Conservation (phyloP, 1,140 invertebrate genomes). For the Zaprionus camerounensis region DNA sequence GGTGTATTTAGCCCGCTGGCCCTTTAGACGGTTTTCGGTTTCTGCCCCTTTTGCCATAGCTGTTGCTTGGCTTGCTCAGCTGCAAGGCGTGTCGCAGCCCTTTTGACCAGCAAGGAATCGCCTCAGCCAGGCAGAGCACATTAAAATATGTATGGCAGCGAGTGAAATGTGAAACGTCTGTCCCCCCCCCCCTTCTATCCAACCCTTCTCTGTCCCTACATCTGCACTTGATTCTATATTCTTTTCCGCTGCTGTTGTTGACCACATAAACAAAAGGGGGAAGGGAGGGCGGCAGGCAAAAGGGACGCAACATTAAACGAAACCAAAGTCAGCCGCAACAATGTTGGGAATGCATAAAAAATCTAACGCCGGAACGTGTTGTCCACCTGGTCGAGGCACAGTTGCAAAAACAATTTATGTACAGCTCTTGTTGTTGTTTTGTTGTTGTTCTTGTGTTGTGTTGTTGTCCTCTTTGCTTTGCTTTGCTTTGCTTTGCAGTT, state of each 20-base stretch:
- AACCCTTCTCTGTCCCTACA: not conserved
- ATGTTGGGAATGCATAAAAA: conserved; percentile 46
- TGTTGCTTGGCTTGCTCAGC: conserved; percentile 49
- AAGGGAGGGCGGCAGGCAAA: not conserved
- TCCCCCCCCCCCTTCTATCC: not conserved
- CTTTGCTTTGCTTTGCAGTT: conserved; percentile 59
- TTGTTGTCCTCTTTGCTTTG: conserved; percentile 51
- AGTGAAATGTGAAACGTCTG: conserved; percentile 49
- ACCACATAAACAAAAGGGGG: conserved; percentile 44
- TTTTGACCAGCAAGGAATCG: conserved; percentile 65
- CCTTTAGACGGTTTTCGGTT: conserved; percentile 66
- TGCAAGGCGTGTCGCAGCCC: conserved; percentile 47
- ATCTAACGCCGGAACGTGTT: conserved; percentile 65
- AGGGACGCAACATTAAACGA: conserved; percentile 46
- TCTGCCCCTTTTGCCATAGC: conserved; percentile 61
- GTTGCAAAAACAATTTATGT: conserved; percentile 70
- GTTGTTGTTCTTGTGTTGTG: conserved; percentile 1
- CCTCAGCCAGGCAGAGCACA: conserved; percentile 22
- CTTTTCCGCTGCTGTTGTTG: conserved; percentile 28
- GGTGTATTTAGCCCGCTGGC: conserved; percentile 59
- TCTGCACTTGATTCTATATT: not conserved
- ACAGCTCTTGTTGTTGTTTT: conserved; percentile 20
- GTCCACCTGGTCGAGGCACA: conserved; percentile 56
- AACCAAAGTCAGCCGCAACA: conserved; percentile 60
- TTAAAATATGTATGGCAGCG: conserved; percentile 49